Conservation (phyloP, 53 echinoderm and acorn worm species). For the Luidia sarsii region DNA sequence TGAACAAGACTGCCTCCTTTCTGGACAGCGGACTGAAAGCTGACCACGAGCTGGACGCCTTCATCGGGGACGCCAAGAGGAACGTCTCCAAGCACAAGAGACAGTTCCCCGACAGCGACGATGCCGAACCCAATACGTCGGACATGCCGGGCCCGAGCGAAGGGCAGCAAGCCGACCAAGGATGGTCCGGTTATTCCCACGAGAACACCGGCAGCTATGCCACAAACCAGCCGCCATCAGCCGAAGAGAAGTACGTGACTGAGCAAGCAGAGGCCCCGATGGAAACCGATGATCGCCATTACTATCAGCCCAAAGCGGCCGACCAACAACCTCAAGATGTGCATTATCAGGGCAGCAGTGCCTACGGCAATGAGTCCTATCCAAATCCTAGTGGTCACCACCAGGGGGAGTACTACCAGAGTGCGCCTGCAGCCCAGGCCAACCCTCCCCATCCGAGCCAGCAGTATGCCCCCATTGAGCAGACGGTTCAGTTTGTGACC, state of each 20-base stretch:
- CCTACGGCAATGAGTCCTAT: background rate
- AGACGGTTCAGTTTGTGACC: constrained; percentile 49
- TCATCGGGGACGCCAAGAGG: constrained; percentile 35
- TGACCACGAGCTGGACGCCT: constrained; percentile 25
- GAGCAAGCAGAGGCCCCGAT: background rate
- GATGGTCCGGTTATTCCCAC: background rate
- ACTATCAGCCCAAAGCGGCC: background rate
- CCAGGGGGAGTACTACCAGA: constrained; percentile 17
- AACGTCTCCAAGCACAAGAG: constrained; percentile 46
- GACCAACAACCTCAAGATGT: constrained; percentile 23
- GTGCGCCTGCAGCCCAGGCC: background rate
- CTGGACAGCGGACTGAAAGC: constrained; percentile 47
- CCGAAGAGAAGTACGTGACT: constrained; percentile 12
- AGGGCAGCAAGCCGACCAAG: background rate
- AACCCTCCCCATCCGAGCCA: background rate
- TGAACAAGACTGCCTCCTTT: constrained; percentile 50
- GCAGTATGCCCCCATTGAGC: constrained; percentile 32
- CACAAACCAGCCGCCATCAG: constrained; percentile 5
- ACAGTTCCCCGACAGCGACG: constrained; percentile 1
- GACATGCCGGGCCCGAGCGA: background rate
- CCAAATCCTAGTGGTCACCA: background rate
- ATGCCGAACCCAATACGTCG: background rate
- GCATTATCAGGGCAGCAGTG: background rate
- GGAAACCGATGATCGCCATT: constrained; percentile 6
- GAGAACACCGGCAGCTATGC: background rate